Percentiles rank a stretch among this genome's conserved stretches.
phyloP scores from a whole-genome alignment of 2,113 vertebrate genomes.

The Amia ocellicauda region DNA sequence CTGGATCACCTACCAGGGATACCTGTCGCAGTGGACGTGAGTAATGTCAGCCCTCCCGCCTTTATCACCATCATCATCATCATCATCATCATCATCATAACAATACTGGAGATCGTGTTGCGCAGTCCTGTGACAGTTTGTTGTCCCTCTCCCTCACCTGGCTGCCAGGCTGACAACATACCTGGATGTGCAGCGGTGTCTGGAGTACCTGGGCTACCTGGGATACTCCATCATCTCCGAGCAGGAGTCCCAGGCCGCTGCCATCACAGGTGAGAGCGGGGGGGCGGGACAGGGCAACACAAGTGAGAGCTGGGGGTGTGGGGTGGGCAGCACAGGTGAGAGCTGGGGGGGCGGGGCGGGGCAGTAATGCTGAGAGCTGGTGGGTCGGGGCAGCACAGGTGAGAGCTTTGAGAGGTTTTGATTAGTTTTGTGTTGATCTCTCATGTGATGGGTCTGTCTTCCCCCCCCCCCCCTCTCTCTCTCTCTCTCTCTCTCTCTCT shows the following conservation, averaged over 20 bases:
- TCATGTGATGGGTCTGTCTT: slow-evolving; percentile 16
- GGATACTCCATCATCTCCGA: slow-evolving; percentile 95
- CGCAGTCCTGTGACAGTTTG: no score
- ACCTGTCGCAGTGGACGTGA: slow-evolving; percentile 98
- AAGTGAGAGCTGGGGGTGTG: no score
- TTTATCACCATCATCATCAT: not conserved
- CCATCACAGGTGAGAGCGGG: slow-evolving; percentile 80
- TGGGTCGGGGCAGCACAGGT: no score
- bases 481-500: no score
- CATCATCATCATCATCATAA: no score
- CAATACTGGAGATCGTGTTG: no score
- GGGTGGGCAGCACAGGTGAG: no score
- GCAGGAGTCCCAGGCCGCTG: slow-evolving; percentile 93
- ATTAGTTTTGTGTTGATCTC: not conserved
- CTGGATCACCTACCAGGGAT: slow-evolving; percentile 98
- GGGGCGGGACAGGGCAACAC: no score
- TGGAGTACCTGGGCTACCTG: slow-evolving; percentile 94
- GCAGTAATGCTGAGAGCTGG: no score
- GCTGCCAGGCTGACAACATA: slow-evolving; percentile 86
- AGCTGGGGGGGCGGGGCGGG: no score
- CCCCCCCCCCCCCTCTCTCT: no score
- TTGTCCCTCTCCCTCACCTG: not conserved
- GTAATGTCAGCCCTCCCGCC: slow-evolving; percentile 41
- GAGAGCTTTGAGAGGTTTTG: no score
- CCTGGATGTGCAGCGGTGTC: slow-evolving; percentile 90